phyloP scores from a whole-genome alignment of 92 coral and sea anemone species.

The Blastomussa wellsi region DNA sequence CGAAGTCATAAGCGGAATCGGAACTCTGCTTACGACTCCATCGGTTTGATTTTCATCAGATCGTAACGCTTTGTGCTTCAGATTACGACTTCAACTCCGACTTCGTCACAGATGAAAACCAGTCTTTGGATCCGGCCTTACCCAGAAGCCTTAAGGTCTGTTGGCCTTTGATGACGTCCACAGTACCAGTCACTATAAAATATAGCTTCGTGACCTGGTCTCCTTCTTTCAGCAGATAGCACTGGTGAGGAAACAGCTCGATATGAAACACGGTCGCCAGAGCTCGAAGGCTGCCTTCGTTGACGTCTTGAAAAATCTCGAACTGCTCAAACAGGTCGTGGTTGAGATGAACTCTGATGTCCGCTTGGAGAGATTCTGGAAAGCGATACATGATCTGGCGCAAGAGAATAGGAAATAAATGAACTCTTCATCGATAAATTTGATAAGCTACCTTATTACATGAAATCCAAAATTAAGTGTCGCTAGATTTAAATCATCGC shows the following conservation, averaged over 20 bases:
- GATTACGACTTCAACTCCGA: no score
- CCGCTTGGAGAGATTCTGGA: slow-evolving; percentile 96
- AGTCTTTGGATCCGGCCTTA: background rate
- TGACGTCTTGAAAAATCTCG: slow-evolving; percentile 76
- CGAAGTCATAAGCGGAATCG: no score
- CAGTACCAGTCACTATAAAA: slow-evolving; percentile 85
- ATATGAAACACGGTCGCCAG: slow-evolving; percentile 79
- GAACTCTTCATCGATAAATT: background rate
- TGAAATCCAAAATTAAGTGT: no score
- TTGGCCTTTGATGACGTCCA: slow-evolving; percentile 57
- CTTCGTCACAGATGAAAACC: no score
- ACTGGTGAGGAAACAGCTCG: slow-evolving; percentile 72
- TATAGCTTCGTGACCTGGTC: slow-evolving; percentile 91
- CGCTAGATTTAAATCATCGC: no score
- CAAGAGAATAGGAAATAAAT: background rate
- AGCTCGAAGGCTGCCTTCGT: slow-evolving; percentile 84
- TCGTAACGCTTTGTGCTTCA: no score
- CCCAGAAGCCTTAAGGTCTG: slow-evolving; percentile 12
- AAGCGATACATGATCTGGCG: slow-evolving; percentile 84
- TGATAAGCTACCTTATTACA: no score
- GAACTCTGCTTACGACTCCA: no score
- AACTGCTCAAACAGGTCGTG: slow-evolving; percentile 70
- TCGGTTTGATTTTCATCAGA: no score
- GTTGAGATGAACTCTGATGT: slow-evolving; percentile 84
- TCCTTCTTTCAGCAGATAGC: slow-evolving; percentile 84